A percentile compares a stretch with the other conserved stretches of the same genome.
Evolutionary conservation across 2,113 vertebrate species (phyloP).

Genomic region (Aegithalos caudatus): DNA sequence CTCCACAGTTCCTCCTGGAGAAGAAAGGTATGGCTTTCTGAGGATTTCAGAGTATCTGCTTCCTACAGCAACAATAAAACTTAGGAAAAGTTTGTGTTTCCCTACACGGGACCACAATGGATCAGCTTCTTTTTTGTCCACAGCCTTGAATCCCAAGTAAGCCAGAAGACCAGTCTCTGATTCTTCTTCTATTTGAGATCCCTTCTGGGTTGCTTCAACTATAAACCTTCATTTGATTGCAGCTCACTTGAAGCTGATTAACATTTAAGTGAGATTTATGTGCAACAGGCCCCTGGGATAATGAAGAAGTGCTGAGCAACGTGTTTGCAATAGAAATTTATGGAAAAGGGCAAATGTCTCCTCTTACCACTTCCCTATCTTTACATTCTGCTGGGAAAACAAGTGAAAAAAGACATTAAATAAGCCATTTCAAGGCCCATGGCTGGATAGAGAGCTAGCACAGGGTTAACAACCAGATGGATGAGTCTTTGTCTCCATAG

Average conservation of each 20-base stretch:
- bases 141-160: not conserved
- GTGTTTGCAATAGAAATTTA: not conserved
- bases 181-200: not conserved
- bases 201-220: not conserved
- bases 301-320: not conserved
- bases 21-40: not conserved
- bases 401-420: not conserved
- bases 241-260: conserved; percentile 19
- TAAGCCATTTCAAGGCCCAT: not conserved
- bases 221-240: conserved; percentile 4
- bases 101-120: not conserved
- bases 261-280: conserved; percentile 19
- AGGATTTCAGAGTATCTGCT: not conserved
- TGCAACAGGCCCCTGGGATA: not conserved
- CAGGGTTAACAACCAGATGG: not conserved
- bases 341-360: not conserved
- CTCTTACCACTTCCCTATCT: not conserved
- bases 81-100: not conserved
- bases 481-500: not conserved
- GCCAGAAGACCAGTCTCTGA: not conserved
- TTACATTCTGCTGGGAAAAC: not conserved
- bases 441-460: not conserved
- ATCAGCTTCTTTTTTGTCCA: not conserved
- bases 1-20: accelerated
- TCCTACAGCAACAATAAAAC: not conserved